Conservation (phyloP, 2,888 invertebrate species). For the Cacoxenus indagator region DNA sequence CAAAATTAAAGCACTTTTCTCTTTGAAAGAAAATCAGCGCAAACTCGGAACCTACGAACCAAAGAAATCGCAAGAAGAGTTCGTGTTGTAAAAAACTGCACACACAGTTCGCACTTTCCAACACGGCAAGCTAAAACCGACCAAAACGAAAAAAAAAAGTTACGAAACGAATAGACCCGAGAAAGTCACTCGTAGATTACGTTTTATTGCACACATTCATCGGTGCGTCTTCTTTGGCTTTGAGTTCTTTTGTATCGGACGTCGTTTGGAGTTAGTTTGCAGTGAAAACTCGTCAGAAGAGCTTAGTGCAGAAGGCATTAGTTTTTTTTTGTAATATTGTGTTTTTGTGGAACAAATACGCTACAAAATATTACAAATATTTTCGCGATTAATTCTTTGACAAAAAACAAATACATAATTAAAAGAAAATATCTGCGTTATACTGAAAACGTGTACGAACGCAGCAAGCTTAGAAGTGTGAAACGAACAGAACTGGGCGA, state of each 20-base stretch:
- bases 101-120: neutral
- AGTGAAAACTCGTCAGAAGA: conserved; percentile 4
- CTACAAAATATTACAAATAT: conserved; percentile 11
- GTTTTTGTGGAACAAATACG: conserved; percentile 17
- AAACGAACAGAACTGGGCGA: neutral
- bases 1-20: conserved; percentile 15
- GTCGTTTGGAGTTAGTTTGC: conserved; percentile 3
- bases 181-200: too few species aligned
- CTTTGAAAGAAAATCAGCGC: conserved; percentile 12
- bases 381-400: neutral
- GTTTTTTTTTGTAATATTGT: conserved; percentile 21
- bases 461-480: conserved; percentile 5
- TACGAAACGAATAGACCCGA: neutral
- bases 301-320: neutral
- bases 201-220: neutral
- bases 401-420: neutral
- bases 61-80: too few species aligned
- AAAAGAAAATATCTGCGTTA: neutral
- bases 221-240: neutral
- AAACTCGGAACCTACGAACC: conserved; percentile 3
- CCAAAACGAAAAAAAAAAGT: neutral
- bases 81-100: too few species aligned
- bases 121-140: neutral
- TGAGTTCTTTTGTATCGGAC: neutral
- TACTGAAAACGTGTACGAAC: neutral